These are phyloP conservation scores for Gasteruption jaculator DNA, from an alignment of 2,888 invertebrate genomes.

Conservation along the genomic window DNA sequence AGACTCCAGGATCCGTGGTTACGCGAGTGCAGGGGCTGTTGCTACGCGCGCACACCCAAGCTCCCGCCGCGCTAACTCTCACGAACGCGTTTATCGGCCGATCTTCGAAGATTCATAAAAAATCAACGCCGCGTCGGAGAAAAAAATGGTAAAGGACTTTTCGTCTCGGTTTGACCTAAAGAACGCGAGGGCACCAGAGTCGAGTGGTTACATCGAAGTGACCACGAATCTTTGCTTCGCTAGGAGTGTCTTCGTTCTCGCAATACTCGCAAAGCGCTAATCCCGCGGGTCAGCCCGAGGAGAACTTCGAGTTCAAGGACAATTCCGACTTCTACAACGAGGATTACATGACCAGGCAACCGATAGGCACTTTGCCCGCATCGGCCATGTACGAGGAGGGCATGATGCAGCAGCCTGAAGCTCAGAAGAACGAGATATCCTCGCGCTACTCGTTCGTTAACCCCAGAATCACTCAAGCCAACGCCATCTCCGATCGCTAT, in stretches of 20 bases:
- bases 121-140: too few species aligned
- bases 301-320: slow-evolving; percentile 75
- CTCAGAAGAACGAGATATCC: slow-evolving; percentile 38
- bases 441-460: slow-evolving; percentile 59
- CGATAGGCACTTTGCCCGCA: slow-evolving; percentile 49
- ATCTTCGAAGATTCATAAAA: too few species aligned
- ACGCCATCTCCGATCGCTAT: slow-evolving; percentile 59
- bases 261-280: slow-evolving; percentile 46
- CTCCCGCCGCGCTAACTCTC: too few species aligned
- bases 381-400: slow-evolving; percentile 47
- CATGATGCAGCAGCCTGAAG: slow-evolving; percentile 35
- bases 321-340: slow-evolving; percentile 56
- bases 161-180: too few species aligned
- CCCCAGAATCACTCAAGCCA: slow-evolving; percentile 61
- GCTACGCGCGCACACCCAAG: too few species aligned
- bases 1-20: too few species aligned
- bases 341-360: slow-evolving; percentile 52
- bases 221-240: not conserved
- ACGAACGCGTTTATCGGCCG: too few species aligned
- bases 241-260: slow-evolving; percentile 52
- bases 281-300: slow-evolving; percentile 49
- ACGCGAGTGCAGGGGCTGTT: too few species aligned
- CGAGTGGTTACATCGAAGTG: not conserved
- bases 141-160: too few species aligned
- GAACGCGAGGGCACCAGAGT: too few species aligned